Conservation (phyloP, 2,888 invertebrate species). For the Troilus luridus region DNA sequence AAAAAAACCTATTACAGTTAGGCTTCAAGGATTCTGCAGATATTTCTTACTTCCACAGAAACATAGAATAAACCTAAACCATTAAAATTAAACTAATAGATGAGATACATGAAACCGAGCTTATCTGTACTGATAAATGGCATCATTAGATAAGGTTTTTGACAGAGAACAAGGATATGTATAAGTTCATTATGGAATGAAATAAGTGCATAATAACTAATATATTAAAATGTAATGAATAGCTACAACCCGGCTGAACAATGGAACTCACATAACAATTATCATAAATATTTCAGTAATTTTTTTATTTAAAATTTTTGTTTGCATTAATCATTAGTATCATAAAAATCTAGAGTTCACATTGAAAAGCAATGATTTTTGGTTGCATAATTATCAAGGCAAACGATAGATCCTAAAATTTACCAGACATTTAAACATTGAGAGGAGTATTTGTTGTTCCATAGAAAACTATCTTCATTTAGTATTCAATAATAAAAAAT, state of each 20-base stretch:
- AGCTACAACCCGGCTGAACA: conserved; percentile 6
- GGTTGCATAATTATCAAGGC: not conserved
- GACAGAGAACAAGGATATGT: not conserved
- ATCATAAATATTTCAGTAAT: not conserved
- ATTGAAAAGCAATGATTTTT: not conserved
- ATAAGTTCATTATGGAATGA: not conserved
- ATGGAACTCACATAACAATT: not conserved
- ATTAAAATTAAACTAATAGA: not conserved
- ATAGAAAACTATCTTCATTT: not conserved
- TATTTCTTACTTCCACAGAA: not conserved
- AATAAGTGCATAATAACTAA: conserved; percentile 11
- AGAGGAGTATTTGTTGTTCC: not conserved
- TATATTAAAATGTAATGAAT: not conserved
- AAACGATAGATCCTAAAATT: not conserved
- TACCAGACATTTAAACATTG: not conserved
- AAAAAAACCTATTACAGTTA: not conserved
- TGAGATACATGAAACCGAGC: not conserved
- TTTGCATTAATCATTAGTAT: not conserved
- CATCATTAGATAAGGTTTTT: not conserved
- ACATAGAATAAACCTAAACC: not conserved
- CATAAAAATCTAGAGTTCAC: not conserved
- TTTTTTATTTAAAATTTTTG: not conserved
- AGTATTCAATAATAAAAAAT: not conserved
- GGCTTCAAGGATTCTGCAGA: not conserved
- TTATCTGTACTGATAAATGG: not conserved